These are phyloP conservation scores for Anguilla megastoma DNA, from an alignment of 2,797 vertebrate species.

Conservation along the genomic window DNA sequence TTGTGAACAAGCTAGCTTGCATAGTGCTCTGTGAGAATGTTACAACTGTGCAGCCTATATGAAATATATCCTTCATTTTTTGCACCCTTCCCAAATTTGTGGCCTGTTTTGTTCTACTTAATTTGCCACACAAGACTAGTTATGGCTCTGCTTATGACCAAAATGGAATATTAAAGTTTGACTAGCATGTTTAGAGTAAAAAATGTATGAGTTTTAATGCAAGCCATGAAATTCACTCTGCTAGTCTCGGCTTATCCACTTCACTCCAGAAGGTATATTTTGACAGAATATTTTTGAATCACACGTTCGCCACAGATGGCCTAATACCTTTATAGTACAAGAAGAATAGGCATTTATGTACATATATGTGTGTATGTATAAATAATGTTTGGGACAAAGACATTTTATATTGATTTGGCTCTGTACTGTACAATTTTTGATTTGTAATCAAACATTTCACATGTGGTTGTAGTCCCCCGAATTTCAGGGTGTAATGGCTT, in stretches of 20 bases:
- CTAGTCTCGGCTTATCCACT: background rate
- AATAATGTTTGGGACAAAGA: no score
- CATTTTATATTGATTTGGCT: background rate
- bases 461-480: no score
- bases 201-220: background rate
- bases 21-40: background rate
- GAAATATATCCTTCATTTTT: background rate
- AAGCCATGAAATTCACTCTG: background rate
- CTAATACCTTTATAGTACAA: no score
- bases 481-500: no score
- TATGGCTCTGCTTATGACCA: no score
- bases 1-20: background rate
- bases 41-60: background rate
- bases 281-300: background rate
- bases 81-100: background rate
- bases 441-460: background rate
- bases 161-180: no score
- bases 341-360: no score
- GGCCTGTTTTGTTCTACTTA: no score
- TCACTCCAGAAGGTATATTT: background rate
- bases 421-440: background rate
- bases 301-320: background rate
- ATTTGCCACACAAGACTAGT: no score
- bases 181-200: no score
- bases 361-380: no score